Percentiles rank a stretch among this genome's conserved stretches.
phyloP scores from a whole-genome alignment of 2,797 vertebrate species.

The Molothrus aeneus region DNA sequence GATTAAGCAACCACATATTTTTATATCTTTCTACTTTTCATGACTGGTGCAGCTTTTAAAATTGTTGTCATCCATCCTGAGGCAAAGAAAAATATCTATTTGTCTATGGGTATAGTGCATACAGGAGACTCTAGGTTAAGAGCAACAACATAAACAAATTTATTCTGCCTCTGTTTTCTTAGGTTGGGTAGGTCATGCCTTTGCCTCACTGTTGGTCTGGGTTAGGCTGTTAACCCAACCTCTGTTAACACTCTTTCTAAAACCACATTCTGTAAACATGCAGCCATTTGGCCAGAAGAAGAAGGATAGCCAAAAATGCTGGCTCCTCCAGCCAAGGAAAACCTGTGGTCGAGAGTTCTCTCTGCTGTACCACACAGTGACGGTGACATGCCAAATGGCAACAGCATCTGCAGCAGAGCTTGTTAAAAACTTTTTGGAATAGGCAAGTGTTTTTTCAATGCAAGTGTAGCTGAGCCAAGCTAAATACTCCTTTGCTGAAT shows the following conservation, averaged over 20 bases:
- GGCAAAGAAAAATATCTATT: slow-evolving; percentile 18
- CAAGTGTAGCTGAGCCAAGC: slow-evolving; percentile 72
- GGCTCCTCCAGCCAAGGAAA: slow-evolving; percentile 69
- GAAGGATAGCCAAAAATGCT: slow-evolving; percentile 53
- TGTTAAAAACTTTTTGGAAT: slow-evolving; percentile 80
- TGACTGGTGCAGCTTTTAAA: slow-evolving; percentile 36
- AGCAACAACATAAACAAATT: background rate
- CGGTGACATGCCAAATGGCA: slow-evolving; percentile 78
- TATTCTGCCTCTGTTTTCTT: slow-evolving; percentile 18
- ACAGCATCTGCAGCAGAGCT: slow-evolving; percentile 70
- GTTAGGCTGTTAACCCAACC: slow-evolving; percentile 56
- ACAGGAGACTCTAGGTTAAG: background rate
- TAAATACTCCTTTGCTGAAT: slow-evolving; percentile 78
- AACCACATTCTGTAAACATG: slow-evolving; percentile 70
- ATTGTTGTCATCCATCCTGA: slow-evolving; percentile 32
- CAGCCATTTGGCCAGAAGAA: slow-evolving; percentile 68
- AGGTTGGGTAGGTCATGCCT: slow-evolving; percentile 47
- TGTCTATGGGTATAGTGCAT: background rate
- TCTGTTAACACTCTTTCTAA: slow-evolving; percentile 71
- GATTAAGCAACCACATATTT: slow-evolving; percentile 50
- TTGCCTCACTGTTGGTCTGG: slow-evolving; percentile 44
- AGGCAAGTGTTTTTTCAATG: slow-evolving; percentile 74
- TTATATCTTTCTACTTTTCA: slow-evolving; percentile 39
- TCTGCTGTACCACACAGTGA: slow-evolving; percentile 70
- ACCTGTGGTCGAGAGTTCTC: slow-evolving; percentile 74